Conservation (phyloP, 1,140 invertebrate genomes). For the Lepidotrigona ventralis region DNA sequence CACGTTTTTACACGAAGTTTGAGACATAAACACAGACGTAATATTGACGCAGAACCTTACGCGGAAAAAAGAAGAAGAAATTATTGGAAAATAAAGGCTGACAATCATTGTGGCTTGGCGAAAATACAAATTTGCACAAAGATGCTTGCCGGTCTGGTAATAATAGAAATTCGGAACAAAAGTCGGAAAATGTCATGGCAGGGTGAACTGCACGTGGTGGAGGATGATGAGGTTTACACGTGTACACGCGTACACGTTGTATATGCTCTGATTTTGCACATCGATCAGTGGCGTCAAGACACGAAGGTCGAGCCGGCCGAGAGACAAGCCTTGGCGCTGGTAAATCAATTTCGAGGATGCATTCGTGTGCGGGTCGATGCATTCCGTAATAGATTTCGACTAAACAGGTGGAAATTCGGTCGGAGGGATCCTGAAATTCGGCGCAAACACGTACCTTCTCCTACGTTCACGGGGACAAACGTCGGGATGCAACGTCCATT, state of each 20-base stretch:
- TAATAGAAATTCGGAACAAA: not conserved
- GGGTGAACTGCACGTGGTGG: not conserved
- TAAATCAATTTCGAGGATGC: constrained; percentile 42
- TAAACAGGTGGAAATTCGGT: constrained; percentile 1
- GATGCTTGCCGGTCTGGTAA: not conserved
- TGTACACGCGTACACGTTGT: too few relatives aligned
- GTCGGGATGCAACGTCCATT: too few relatives aligned
- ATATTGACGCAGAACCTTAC: too few relatives aligned
- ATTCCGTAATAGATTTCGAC: constrained; percentile 37
- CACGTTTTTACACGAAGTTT: too few relatives aligned
- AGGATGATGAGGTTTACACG: too few relatives aligned
- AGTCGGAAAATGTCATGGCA: not conserved
- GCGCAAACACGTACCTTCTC: not conserved
- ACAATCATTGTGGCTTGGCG: too few relatives aligned
- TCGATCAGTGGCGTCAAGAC: constrained; percentile 27
- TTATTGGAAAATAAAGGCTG: too few relatives aligned
- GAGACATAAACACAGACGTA: too few relatives aligned
- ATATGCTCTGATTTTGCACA: constrained; percentile 25
- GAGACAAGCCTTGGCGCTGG: constrained; percentile 17
- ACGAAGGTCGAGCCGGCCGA: constrained; percentile 26
- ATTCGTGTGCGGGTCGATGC: constrained; percentile 24
- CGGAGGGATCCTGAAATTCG: constrained; percentile 27
- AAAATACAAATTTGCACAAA: not conserved
- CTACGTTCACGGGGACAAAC: not conserved
- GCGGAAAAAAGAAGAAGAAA: too few relatives aligned